Conservation (phyloP, 2,797 vertebrate species). For the Echeneis naucrates region DNA sequence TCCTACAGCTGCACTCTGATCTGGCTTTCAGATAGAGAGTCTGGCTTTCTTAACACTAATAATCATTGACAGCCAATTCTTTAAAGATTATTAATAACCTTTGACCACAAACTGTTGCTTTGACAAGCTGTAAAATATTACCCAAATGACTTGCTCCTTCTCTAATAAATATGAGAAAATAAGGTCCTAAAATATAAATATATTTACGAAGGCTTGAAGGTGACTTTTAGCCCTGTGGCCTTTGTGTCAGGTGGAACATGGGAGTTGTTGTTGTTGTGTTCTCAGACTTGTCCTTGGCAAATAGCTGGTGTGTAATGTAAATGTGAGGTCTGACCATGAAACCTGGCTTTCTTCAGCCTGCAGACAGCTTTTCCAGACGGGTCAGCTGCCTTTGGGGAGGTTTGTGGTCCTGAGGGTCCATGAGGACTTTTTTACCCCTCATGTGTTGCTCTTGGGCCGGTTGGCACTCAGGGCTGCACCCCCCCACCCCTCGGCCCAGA, state of each 20-base stretch:
- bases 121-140: no score
- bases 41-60: neutral
- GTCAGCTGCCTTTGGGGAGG: neutral
- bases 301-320: no score
- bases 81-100: neutral
- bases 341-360: no score
- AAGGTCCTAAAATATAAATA: no score
- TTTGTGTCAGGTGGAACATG: no score
- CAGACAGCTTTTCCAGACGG: slow-evolving; percentile 1
- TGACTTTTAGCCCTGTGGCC: no score
- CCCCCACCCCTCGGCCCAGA: slow-evolving; percentile 38
- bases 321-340: neutral
- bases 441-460: slow-evolving; percentile 67
- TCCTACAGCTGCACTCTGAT: neutral
- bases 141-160: no score
- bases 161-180: no score
- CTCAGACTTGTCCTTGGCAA: neutral
- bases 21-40: neutral
- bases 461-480: slow-evolving; percentile 9
- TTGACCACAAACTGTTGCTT: no score
- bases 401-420: slow-evolving; percentile 34
- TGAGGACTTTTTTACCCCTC: slow-evolving; percentile 28
- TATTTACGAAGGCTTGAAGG: no score
- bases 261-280: no score
- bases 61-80: neutral